A percentile compares a stretch with the other conserved stretches of the same genome.
Evolutionary conservation across 2,113 vertebrate genomes (phyloP).

Genomic region (Ceuthmochares aereus): DNA sequence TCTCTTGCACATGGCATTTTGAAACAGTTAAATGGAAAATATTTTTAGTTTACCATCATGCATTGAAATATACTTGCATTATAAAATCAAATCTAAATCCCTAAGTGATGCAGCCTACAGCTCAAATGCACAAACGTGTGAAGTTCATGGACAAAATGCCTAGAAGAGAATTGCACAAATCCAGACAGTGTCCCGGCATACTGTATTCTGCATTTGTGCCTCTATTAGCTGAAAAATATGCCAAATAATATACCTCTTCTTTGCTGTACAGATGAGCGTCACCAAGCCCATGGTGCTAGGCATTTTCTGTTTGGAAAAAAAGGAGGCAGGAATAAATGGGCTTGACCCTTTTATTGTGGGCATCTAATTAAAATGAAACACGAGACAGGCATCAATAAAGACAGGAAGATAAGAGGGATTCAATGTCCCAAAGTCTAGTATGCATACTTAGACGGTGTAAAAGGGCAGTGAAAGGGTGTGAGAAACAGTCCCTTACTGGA

Average conservation of each 20-base stretch:
- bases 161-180: background rate
- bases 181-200: background rate
- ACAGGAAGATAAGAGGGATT: background rate
- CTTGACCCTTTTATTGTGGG: background rate
- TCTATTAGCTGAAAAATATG: background rate
- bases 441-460: background rate
- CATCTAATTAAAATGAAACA: background rate
- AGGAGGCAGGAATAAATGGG: background rate
- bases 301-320: background rate
- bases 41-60: conserved; percentile 62
- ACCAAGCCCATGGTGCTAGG: background rate
- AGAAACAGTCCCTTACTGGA: background rate
- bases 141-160: conserved; percentile 17
- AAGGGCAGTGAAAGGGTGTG: background rate
- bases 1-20: conserved; percentile 58
- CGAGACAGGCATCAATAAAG: background rate
- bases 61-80: conserved; percentile 57
- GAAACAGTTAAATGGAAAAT: conserved; percentile 67
- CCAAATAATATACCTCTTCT: conserved; percentile 14
- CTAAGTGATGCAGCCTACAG: background rate
- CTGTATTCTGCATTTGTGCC: conserved; percentile 10
- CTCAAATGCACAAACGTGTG: conserved; percentile 7
- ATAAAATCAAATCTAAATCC: conserved; percentile 49
- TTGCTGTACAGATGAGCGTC: background rate
- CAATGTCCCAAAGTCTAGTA: background rate